Base-by-base conservation (phyloP, 2,113 vertebrate genomes). In the Coryphaenoides rupestris region DNA sequence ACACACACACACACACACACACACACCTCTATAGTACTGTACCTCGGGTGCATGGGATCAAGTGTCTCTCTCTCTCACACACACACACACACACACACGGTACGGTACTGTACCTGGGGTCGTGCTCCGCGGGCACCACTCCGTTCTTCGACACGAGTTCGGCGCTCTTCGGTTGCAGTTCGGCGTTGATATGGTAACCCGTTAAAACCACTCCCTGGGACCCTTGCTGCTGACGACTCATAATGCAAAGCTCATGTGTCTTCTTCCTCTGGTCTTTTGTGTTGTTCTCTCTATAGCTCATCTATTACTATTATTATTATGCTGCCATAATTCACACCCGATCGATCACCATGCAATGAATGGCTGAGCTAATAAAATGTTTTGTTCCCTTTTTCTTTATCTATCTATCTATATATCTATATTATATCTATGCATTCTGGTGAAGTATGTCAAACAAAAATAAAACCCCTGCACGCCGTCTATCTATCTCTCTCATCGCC, bases 101-200 rank as follows among this genome's bases (percentile, higher is more conserved):
- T 17, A 7, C 2, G 0, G 0, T 47, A 19, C 74, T 77, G 65
- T 77, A 88, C 86, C 85, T 88, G 2, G 53, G 64, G 54, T 75
- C 81, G 66, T 0, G 69, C 24, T 1, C 61, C 7, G 76, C 10
- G 15, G 65, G 46, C 49, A 68, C 60, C 40, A 75, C 15, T 59
- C 71, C 77, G 14, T 55, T 74, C 73, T 74, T 75, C 62, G 17
- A 59, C 60, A 77, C 52, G 60, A 62, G 71, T 68, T 85, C 85
- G 2, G 70, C 65, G 87, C 86, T 88, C n/a, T n/a, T n/a, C n/a
- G n/a, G n/a, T n/a, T n/a, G 54, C 62, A 62, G 71, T 68, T 85
- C 85, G 2, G 70, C 65, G 87, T 87, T 88, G 83, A 85, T 88
- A 76, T 87, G 85, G 87, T 88, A 88, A 86, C 85, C 80, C 62